These are phyloP conservation scores for Mormyrops boulengeri DNA, from an alignment of 2,797 vertebrate genomes.

Conservation along the genomic window DNA sequence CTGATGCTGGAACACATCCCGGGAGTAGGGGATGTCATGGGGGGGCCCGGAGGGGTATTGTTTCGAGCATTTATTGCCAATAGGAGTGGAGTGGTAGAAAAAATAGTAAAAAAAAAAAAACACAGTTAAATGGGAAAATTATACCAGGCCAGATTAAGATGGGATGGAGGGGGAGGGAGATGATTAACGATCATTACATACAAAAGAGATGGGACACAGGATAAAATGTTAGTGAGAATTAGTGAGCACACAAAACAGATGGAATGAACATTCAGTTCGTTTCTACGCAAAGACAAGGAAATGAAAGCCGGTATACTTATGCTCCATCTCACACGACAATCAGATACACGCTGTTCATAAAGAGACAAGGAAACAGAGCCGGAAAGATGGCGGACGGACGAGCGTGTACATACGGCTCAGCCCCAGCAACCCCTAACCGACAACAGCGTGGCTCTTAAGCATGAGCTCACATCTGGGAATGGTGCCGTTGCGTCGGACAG, in stretches of 20 bases:
- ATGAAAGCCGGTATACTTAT: background rate
- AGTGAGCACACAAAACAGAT: slow-evolving; percentile 35
- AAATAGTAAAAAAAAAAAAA: background rate
- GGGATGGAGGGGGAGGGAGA: slow-evolving; percentile 22
- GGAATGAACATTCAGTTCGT: background rate
- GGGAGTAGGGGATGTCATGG: background rate
- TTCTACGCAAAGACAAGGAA: background rate
- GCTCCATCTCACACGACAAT: background rate
- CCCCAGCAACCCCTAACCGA: background rate
- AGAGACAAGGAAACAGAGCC: background rate
- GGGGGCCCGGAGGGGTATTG: background rate
- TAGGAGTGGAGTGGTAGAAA: background rate
- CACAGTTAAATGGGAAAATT: background rate
- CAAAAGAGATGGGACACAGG: slow-evolving; percentile 30
- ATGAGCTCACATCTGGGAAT: background rate
- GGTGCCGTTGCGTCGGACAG: background rate
- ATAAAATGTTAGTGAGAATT: slow-evolving; percentile 16
- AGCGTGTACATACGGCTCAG: background rate
- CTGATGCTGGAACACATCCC: too few relatives aligned
- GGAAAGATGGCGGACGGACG: background rate
- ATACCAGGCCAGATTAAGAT: slow-evolving; percentile 17
- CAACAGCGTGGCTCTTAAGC: background rate
- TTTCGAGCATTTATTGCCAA: background rate
- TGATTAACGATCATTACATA: slow-evolving; percentile 32
- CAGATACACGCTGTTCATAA: background rate